phyloP scores from a whole-genome alignment of 2,797 vertebrate genomes.

The Euphonia xanthogaster region DNA sequence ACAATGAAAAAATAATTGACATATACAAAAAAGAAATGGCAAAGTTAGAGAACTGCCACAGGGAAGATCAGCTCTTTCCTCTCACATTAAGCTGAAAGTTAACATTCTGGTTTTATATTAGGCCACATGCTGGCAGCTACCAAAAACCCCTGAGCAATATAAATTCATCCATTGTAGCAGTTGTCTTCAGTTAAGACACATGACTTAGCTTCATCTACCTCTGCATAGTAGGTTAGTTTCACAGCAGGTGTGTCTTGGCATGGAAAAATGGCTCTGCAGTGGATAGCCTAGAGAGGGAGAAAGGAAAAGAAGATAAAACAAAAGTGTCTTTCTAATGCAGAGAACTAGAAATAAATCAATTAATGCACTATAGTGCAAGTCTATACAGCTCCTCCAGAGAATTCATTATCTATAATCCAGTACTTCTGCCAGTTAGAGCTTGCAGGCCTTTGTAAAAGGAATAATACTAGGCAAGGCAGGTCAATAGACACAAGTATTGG shows the following conservation, averaged over 20 bases:
- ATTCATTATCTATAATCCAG: background rate
- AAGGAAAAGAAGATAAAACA: background rate
- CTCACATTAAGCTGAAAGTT: background rate
- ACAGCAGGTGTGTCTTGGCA: slow-evolving; percentile 94
- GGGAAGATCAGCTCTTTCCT: background rate
- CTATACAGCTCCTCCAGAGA: background rate
- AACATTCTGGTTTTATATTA: background rate
- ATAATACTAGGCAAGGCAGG: background rate
- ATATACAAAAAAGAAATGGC: background rate
- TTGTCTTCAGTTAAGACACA: background rate
- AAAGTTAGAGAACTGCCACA: background rate
- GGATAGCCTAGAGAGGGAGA: slow-evolving; percentile 80
- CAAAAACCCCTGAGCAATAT: background rate
- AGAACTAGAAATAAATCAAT: background rate
- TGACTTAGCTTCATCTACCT: slow-evolving; percentile 74
- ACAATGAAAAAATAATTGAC: background rate
- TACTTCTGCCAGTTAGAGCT: background rate
- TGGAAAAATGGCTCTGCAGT: slow-evolving; percentile 92
- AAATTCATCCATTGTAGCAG: background rate
- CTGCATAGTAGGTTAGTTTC: slow-evolving; percentile 92
- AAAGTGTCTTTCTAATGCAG: background rate
- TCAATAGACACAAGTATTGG: background rate
- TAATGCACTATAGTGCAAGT: background rate
- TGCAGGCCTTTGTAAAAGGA: background rate
- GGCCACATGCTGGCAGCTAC: background rate